Evolutionary conservation across 2,113 vertebrate genomes (phyloP).

Genomic region (Dicaeum eximium): DNA sequence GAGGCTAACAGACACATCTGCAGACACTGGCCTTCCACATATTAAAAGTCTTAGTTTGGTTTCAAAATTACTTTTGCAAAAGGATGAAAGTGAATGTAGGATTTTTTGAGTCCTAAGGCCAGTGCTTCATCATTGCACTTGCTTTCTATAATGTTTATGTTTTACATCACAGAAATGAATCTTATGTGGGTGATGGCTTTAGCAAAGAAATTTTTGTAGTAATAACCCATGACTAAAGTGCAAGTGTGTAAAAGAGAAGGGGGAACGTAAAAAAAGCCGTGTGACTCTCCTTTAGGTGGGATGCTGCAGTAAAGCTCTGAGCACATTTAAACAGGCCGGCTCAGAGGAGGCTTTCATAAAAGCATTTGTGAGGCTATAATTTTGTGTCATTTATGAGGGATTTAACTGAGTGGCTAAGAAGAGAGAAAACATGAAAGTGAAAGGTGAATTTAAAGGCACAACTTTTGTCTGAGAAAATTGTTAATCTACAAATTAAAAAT

Average conservation of each 20-base stretch:
- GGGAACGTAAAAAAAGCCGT: not conserved
- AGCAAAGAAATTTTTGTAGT: not conserved
- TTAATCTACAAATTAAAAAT: conserved; percentile 5
- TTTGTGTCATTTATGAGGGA: not conserved
- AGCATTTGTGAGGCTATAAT: not conserved
- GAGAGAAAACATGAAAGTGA: not conserved
- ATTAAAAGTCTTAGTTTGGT: not conserved
- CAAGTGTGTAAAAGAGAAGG: not conserved
- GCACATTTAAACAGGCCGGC: not conserved
- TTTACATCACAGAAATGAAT: not conserved
- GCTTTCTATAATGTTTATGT: not conserved
- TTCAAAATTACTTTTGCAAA: not conserved
- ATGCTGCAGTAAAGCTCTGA: not conserved
- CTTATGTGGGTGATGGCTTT: not conserved
- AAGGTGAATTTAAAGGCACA: not conserved
- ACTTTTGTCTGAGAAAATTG: not conserved
- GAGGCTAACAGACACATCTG: not conserved
- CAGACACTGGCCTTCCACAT: not conserved
- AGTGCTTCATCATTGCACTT: not conserved
- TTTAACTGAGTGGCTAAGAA: not conserved
- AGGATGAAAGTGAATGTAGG: not conserved
- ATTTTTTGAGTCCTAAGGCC: not conserved
- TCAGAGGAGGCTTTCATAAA: not conserved
- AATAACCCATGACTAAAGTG: not conserved
- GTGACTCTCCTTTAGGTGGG: not conserved